Evolutionary conservation across 2,113 vertebrate species (phyloP), one percentile per base, ranked within the genome.

Genomic region (Synchiropus splendidus): DNA sequence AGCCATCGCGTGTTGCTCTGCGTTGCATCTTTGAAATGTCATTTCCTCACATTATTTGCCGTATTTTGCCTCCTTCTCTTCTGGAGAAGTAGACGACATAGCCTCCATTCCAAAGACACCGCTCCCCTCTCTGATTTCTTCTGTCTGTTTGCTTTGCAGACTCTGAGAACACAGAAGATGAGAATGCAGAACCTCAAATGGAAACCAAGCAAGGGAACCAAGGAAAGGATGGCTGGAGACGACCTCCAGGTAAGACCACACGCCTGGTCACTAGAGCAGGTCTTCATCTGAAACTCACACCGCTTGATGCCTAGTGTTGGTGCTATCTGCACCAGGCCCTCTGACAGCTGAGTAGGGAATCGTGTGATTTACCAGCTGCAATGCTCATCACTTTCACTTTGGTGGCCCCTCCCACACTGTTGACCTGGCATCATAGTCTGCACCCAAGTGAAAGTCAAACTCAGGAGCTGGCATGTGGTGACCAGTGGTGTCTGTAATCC

Each of bases 101-200:
- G 11, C 21, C 21, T 27, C 21, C 21, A 5, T 8, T 5, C 4
- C 8, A 27, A 5, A 27, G 21, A 27, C 21, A n/a, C 17, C 12
- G n/a, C 42, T 18, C 12, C 18, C 31, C 0, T 45, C 41, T 58
- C 39, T 9, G 9, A 16, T 43, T 17, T 51, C 35, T 45, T 55
- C 54, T 35, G 1, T 36, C 36, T 38, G 12, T 31, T 2, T 48
- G 16, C 6, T 9, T 63, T 61, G 34, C 47, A 96, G 95, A 97
- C 91, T 97, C 94, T 64, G 95, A 97, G 88, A 90, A 85, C 3
- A 94, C 90, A 17, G 94, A 97, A 69, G 95, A 98, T 83, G 95
- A 98, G 77, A 88, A 89, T 75, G 88, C 89, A 2, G 91, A 97
- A 43, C 88, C 89, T 40, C 80, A 81, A 72, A 86, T 90, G 72